These are phyloP conservation scores for Dicaeum eximium DNA, from an alignment of 2,113 vertebrate species.

Conservation along the genomic window DNA sequence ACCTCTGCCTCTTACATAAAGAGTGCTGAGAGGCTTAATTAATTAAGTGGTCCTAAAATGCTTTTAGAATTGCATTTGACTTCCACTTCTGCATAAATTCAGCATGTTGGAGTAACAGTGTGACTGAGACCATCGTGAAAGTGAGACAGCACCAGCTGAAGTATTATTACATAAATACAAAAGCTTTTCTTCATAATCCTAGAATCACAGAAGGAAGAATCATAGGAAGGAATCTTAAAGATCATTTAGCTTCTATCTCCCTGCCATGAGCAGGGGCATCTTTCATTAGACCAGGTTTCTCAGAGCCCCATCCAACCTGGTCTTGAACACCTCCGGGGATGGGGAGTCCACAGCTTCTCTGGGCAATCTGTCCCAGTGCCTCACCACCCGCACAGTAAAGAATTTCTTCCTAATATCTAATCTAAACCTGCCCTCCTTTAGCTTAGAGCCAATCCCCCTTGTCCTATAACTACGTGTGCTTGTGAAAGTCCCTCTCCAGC, in stretches of 20 bases:
- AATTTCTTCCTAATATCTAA: background rate
- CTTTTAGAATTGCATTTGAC: background rate
- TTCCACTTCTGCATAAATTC: background rate
- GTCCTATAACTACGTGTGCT: background rate
- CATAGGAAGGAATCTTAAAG: background rate
- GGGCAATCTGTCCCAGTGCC: background rate
- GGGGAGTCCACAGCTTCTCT: background rate
- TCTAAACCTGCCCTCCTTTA: background rate
- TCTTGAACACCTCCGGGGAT: background rate
- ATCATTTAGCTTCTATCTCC: background rate
- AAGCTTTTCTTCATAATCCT: background rate
- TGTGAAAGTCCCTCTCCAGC: background rate
- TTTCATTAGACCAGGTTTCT: background rate
- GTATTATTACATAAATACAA: background rate
- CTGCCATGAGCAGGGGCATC: background rate
- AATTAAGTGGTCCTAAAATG: constrained; percentile 10
- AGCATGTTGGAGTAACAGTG: background rate
- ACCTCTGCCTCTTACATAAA: background rate
- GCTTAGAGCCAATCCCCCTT: background rate
- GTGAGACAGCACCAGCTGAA: background rate
- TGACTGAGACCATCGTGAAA: background rate
- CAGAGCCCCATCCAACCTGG: background rate
- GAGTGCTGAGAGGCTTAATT: background rate
- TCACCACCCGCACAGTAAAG: background rate
- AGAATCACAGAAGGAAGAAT: background rate